Conservation (phyloP, 2,888 invertebrate species). For the Bunonema sp. region DNA sequence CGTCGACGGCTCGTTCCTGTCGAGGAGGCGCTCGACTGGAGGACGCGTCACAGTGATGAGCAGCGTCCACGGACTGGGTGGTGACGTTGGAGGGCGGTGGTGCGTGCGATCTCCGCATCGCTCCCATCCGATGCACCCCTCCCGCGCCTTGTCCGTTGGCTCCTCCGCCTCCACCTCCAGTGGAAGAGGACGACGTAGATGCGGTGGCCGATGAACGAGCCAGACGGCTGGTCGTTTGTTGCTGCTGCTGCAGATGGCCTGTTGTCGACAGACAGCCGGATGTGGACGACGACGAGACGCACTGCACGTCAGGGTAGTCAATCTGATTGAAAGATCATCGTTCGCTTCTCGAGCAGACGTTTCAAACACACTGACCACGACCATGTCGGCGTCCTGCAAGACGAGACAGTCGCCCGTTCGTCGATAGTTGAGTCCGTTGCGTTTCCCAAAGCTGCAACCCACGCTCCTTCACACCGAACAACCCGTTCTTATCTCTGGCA, state of each 20-base stretch:
- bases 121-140: neutral
- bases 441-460: constrained; percentile 64
- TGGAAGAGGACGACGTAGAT: constrained; percentile 2
- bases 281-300: no score
- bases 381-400: constrained; percentile 71
- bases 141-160: neutral
- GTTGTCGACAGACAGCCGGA: no score
- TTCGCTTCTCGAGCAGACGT: neutral
- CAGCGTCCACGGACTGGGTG: no score
- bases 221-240: constrained; percentile 1
- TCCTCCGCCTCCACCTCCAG: constrained; percentile 1
- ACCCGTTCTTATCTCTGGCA: neutral
- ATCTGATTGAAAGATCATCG: constrained; percentile 52
- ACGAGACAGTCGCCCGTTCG: constrained; percentile 69
- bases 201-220: neutral
- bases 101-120: constrained; percentile 1
- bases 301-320: constrained; percentile 57
- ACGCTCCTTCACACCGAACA: neutral
- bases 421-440: constrained; percentile 62
- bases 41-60: no score
- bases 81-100: constrained; percentile 3
- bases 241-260: no score
- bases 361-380: constrained; percentile 58
- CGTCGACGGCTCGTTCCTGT: no score
- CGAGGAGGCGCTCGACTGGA: no score